phyloP scores from a whole-genome alignment of 2,797 vertebrate genomes.

The Meda fulgida region DNA sequence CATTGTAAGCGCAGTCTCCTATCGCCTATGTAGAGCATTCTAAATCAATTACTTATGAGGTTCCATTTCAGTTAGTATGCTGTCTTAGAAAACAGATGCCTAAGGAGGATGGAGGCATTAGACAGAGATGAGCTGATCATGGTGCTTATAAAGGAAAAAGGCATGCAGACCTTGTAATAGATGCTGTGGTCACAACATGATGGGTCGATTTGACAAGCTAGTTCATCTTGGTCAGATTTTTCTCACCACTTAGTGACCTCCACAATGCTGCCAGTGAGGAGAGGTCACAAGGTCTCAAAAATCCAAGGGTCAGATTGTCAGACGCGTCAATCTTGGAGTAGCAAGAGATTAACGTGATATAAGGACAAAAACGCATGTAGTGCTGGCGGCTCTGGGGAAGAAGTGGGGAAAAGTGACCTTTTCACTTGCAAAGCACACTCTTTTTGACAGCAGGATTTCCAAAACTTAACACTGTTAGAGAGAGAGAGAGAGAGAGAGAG shows the following conservation, averaged over 20 bases:
- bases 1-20: background rate
- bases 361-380: slow-evolving; percentile 20
- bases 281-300: background rate
- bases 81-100: slow-evolving; percentile 7
- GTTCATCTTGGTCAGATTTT: slow-evolving; percentile 25
- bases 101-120: background rate
- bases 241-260: background rate
- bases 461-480: slow-evolving; percentile 26
- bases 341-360: slow-evolving; percentile 18
- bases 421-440: slow-evolving; percentile 46
- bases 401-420: slow-evolving; percentile 38
- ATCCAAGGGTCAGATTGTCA: slow-evolving; percentile 20
- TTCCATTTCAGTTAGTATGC: background rate
- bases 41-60: background rate
- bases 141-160: background rate
- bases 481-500: slow-evolving; percentile 42
- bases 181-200: slow-evolving; percentile 2
- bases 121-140: background rate
- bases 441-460: slow-evolving; percentile 50
- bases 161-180: slow-evolving; percentile 19
- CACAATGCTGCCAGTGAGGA: background rate
- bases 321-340: background rate
- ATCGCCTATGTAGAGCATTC: background rate
- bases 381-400: background rate
- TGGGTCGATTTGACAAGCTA: slow-evolving; percentile 13